A percentile compares a stretch with the other conserved stretches of the same genome.
These are phyloP conservation scores for Muntiacus muntjak DNA, from an alignment of 2,113 vertebrate species.

Conservation along the genomic window DNA sequence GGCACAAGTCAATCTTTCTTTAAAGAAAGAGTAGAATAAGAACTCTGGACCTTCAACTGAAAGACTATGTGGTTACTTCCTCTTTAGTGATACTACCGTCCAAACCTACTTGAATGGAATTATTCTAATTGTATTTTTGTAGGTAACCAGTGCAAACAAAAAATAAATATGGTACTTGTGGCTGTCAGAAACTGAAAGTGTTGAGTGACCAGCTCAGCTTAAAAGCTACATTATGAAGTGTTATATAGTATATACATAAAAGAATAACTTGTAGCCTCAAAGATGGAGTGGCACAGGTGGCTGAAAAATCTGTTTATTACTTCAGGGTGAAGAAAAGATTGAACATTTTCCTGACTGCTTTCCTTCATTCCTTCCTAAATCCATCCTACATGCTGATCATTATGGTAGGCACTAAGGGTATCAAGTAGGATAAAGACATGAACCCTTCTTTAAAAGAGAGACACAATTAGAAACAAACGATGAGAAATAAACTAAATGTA, in stretches of 20 bases:
- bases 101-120: neutral
- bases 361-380: neutral
- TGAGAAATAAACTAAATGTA: neutral
- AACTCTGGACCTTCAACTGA: neutral
- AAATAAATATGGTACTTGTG: neutral
- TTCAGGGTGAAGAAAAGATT: neutral
- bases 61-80: neutral
- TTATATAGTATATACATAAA: neutral
- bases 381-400: neutral
- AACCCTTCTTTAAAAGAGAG: neutral
- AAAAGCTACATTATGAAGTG: neutral
- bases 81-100: neutral
- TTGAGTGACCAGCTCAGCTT: neutral
- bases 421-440: neutral
- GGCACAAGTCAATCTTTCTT: neutral
- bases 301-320: neutral
- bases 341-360: neutral
- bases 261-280: neutral
- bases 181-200: neutral
- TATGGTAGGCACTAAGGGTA: neutral
- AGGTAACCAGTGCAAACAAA: neutral
- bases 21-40: neutral
- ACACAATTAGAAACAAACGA: neutral
- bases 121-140: neutral
- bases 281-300: neutral